phyloP scores from a whole-genome alignment of 1,140 invertebrate species.

The fruit fly (Drosophila melanogaster) region Release_6_plus_ISO1_MT NT_037436.4:15448001-15448500 shows the following conservation, averaged over 20 bases:
- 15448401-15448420: too few relatives aligned
- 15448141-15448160: conserved; percentile 30
- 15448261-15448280: background rate
- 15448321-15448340: background rate
- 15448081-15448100: conserved; percentile 45
- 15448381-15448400: too few relatives aligned
- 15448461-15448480: too few relatives aligned
- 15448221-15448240: conserved; percentile 2
- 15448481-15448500: too few relatives aligned
- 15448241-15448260: conserved; percentile 27
- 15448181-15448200: conserved; percentile 5
- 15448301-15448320: background rate
- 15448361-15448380: too few relatives aligned
- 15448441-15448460: too few relatives aligned
- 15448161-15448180: conserved; percentile 45
- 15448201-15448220: background rate
- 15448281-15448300: background rate
- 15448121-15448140: conserved; percentile 32
- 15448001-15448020: conserved; percentile 22
- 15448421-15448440: too few relatives aligned
- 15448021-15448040: conserved; percentile 28
- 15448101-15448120: conserved; percentile 65
- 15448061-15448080: conserved; percentile 38
- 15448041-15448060: conserved; percentile 21
- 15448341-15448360: too few relatives aligned